phyloP scores from a whole-genome alignment of 2,113 vertebrate species.

The Hymenochirus boettgeri region DNA sequence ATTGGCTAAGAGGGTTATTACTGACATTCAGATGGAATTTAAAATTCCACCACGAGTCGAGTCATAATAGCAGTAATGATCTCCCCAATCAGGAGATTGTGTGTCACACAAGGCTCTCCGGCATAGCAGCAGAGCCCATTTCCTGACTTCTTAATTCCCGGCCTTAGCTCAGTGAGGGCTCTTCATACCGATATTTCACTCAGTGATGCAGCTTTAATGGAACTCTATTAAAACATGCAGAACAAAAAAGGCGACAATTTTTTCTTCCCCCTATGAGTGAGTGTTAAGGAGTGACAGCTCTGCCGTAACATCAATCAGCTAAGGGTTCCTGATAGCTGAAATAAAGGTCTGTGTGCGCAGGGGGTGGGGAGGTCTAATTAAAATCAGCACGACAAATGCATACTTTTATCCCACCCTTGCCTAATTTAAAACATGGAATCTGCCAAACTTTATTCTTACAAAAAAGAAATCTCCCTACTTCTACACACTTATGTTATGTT shows the following conservation, averaged over 20 bases:
- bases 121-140: constrained; percentile 74
- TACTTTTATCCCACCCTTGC: constrained; percentile 37
- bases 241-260: constrained; percentile 62
- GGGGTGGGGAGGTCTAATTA: constrained; percentile 49
- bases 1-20: constrained; percentile 99
- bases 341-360: constrained; percentile 48
- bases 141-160: constrained; percentile 81
- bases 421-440: constrained; percentile 39
- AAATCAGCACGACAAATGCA: constrained; percentile 42
- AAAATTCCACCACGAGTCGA: constrained; percentile 88
- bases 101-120: constrained; percentile 76
- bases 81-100: constrained; percentile 91
- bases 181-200: constrained; percentile 78
- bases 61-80: constrained; percentile 96
- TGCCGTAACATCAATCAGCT: constrained; percentile 70
- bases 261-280: constrained; percentile 37
- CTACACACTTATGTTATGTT: too few species aligned
- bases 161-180: constrained; percentile 76
- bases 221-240: constrained; percentile 76
- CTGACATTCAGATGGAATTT: constrained; percentile 92
- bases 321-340: constrained; percentile 56
- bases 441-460: constrained; percentile 25
- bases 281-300: constrained; percentile 69
- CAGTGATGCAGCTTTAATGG: constrained; percentile 76
- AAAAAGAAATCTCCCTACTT: too few species aligned